Percentiles rank a stretch among this genome's conserved stretches.
Conservation (phyloP, 2,797 vertebrate species). For the Myotis findleyi region DNA sequence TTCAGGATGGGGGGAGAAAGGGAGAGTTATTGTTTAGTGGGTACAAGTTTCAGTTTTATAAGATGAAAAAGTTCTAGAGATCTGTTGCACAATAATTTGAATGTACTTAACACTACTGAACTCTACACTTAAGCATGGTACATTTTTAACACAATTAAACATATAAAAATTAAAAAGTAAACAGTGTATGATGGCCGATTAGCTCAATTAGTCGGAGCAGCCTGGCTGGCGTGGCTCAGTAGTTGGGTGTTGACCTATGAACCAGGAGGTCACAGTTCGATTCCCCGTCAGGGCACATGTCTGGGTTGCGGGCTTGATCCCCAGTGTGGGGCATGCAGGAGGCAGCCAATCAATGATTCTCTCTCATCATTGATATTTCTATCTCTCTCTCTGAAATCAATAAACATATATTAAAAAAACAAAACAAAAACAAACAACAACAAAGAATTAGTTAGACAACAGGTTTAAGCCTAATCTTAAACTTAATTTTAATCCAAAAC, state of each 20-base stretch:
- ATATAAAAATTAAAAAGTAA: background rate
- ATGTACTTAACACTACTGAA: background rate
- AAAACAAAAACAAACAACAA: no score
- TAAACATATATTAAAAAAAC: no score
- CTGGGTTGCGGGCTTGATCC: no score
- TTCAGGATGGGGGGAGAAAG: accelerated
- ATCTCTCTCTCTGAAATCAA: no score
- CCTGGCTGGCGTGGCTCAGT: no score
- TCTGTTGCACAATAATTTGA: background rate
- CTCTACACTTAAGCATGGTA: background rate
- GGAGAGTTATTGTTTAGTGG: background rate
- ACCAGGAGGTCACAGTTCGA: no score
- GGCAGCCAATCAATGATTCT: no score
- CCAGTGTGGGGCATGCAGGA: no score
- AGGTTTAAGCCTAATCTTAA: background rate
- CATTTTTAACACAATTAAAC: background rate
- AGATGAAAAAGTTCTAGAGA: background rate
- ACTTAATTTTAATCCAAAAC: background rate
- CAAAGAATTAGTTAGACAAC: background rate
- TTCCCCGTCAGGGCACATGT: no score
- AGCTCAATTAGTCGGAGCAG: background rate
- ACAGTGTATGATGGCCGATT: background rate
- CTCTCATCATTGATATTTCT: no score
- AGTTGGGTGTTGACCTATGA: no score
- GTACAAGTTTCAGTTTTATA: background rate